phyloP scores from a whole-genome alignment of 92 coral and sea anemone species.

The Umimayanthus kanabou region DNA sequence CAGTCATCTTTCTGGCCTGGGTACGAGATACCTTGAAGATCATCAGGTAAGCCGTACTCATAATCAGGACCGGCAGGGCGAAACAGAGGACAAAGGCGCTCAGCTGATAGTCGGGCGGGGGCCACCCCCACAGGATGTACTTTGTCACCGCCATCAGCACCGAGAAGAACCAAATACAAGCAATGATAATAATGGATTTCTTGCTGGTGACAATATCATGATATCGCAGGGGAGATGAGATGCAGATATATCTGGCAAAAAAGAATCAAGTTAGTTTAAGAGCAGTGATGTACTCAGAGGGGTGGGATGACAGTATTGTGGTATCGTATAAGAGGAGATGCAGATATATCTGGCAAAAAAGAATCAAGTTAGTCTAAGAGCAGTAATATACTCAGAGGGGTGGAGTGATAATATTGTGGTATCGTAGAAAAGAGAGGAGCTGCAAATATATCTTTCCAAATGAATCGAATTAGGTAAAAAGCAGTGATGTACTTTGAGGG shows the following conservation, averaged over 20 bases:
- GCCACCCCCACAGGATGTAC: slow-evolving; percentile 57
- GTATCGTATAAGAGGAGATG: slow-evolving; percentile 75
- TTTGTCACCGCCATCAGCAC: slow-evolving; percentile 67
- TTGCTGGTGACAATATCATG: slow-evolving; percentile 74
- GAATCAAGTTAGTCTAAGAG: background rate
- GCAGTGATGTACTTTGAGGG: no score
- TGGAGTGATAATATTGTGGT: background rate
- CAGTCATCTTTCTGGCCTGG: slow-evolving; percentile 79
- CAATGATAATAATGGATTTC: slow-evolving; percentile 65
- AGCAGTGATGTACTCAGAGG: no score
- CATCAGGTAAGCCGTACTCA: slow-evolving; percentile 82
- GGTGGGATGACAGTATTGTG: slow-evolving; percentile 62
- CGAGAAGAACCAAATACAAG: slow-evolving; percentile 64
- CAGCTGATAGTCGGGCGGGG: slow-evolving; percentile 68
- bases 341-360: slow-evolving; percentile 59
- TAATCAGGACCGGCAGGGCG: slow-evolving; percentile 71
- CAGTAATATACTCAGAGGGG: background rate
- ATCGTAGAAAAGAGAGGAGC: no score
- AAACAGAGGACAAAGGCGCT: slow-evolving; percentile 80
- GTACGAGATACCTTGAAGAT: slow-evolving; percentile 94
- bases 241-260: slow-evolving; percentile 65
- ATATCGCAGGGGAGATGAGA: slow-evolving; percentile 81
- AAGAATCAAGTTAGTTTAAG: background rate
- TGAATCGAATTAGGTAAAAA: no score
- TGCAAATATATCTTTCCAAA: no score